Percentiles rank a stretch among this genome's conserved stretches.
These are phyloP conservation scores for Nebria salina DNA, from an alignment of 2,888 invertebrate species.

Conservation along the genomic window DNA sequence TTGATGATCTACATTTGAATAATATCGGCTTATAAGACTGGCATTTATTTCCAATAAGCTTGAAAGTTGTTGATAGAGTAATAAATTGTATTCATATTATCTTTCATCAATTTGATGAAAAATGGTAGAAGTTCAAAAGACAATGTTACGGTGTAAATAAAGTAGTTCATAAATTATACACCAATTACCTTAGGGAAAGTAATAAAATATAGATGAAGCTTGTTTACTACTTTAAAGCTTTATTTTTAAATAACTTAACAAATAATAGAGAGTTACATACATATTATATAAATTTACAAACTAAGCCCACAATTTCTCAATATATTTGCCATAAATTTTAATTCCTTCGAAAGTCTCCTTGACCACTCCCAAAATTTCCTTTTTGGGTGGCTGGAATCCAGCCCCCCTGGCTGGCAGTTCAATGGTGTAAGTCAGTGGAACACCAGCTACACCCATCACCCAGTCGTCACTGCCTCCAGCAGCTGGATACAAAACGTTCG, in stretches of 20 bases:
- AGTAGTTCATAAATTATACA: too few species aligned
- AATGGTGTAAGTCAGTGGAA: slow-evolving; percentile 70
- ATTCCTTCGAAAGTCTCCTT: slow-evolving; percentile 70
- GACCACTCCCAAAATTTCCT: slow-evolving; percentile 67
- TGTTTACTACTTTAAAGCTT: not conserved
- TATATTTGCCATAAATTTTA: slow-evolving; percentile 57
- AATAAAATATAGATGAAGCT: not conserved
- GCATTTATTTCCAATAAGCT: too few species aligned
- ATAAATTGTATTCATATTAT: too few species aligned
- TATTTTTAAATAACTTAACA: not conserved
- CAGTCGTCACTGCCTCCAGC: slow-evolving; percentile 75
- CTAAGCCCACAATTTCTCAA: slow-evolving; percentile 2
- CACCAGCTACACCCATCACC: slow-evolving; percentile 66
- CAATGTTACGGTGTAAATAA: too few species aligned
- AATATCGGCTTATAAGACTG: too few species aligned
- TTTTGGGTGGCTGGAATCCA: slow-evolving; percentile 68
- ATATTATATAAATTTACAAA: not conserved
- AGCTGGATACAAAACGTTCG: slow-evolving; percentile 63
- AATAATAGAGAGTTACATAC: not conserved
- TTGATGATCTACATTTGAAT: too few species aligned
- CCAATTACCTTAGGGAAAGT: not conserved
- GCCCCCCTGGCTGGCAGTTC: slow-evolving; percentile 68
- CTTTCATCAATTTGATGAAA: too few species aligned
- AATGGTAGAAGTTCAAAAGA: too few species aligned
- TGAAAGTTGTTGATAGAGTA: too few species aligned